Evolutionary conservation across 2,113 vertebrate species (phyloP).

Genomic region (Labeo rohita): DNA sequence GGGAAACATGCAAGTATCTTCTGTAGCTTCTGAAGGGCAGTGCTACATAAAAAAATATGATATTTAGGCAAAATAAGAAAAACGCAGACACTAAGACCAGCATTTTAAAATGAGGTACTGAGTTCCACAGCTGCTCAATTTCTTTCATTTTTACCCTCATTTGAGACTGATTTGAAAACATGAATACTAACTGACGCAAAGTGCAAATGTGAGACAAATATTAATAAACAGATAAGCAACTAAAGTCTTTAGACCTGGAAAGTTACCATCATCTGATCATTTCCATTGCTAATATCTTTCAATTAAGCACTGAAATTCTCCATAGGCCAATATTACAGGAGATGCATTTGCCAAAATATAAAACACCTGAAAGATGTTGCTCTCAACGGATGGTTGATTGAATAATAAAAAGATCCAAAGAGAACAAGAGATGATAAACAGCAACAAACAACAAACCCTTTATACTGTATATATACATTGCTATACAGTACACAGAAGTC

Average conservation of each 20-base stretch:
- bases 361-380: background rate
- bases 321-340: background rate
- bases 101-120: too few species aligned
- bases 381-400: background rate
- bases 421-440: background rate
- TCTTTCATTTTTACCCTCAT: background rate
- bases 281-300: conserved; percentile 2
- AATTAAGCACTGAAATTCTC: background rate
- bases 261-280: background rate
- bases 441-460: background rate
- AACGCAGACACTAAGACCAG: too few species aligned
- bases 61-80: too few species aligned
- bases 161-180: background rate
- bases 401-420: conserved; percentile 1
- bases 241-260: background rate
- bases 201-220: background rate
- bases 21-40: too few species aligned
- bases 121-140: background rate
- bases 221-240: background rate
- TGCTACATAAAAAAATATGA: too few species aligned
- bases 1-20: too few species aligned
- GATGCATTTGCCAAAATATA: background rate
- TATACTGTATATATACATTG: background rate
- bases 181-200: background rate
- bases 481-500: background rate